Evolutionary conservation across 2,888 invertebrate species (phyloP).

Genomic region (Entomobrya multifasciata): DNA sequence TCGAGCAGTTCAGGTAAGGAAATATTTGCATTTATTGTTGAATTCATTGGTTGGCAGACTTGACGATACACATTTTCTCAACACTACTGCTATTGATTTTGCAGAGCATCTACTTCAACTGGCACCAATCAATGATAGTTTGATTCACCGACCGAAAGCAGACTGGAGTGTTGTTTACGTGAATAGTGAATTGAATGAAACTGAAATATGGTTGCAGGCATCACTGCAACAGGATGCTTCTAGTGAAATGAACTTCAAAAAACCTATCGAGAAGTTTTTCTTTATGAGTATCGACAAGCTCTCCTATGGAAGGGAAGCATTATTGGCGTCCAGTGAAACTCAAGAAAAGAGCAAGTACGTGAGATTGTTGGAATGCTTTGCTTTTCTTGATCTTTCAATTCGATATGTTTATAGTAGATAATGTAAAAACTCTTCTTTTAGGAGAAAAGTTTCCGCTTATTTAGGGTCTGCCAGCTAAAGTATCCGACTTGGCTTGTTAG

Average conservation of each 20-base stretch:
- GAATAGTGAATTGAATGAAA: conserved; percentile 95
- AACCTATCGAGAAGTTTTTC: conserved; percentile 91
- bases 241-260: conserved; percentile 82
- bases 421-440: too few species aligned
- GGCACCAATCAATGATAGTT: conserved; percentile 88
- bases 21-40: too few species aligned
- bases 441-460: too few species aligned
- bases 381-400: too few species aligned
- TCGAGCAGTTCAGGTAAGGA: conserved; percentile 87
- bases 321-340: conserved; percentile 80
- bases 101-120: conserved; percentile 84
- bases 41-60: too few species aligned
- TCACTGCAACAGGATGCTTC: conserved; percentile 85
- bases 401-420: too few species aligned
- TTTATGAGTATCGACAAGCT: conserved; percentile 94
- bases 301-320: conserved; percentile 92
- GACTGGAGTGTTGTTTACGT: conserved; percentile 96
- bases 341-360: conserved; percentile 74
- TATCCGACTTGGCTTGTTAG: too few species aligned
- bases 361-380: too few species aligned
- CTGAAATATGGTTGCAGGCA: conserved; percentile 95
- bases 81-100: conserved; percentile 43
- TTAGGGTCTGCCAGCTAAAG: too few species aligned
- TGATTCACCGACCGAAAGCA: conserved; percentile 91
- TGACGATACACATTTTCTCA: too few species aligned